Evolutionary conservation across 2,888 invertebrate species (phyloP), one percentile per base, ranked within the genome.

Genomic region (Pammene aurita): DNA sequence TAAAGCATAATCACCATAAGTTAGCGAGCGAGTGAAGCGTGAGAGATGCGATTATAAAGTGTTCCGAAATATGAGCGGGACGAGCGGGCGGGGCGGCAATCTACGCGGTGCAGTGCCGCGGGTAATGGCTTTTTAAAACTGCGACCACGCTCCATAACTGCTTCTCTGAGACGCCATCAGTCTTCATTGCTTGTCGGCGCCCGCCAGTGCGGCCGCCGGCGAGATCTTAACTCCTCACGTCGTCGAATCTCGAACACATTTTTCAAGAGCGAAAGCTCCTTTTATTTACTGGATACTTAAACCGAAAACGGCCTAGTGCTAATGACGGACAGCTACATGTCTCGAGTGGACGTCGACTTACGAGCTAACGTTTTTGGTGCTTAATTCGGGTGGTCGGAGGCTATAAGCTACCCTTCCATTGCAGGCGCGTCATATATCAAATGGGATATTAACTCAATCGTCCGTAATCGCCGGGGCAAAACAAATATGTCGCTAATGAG

Each of bases 101-200:
- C 90, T 90, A 85, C 85, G 88, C 85, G 88, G 85, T 90, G 90
- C 91, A 90, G 80, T 85, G 89, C 89, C 85, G 82, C 87, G 85
- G 85, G 89, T 92, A 92, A 92, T 92, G 90, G 92, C 90, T 90
- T 92, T 92, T 92, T 92, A 91, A 92, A 92, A 90, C 91, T 92
- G 89, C 93, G 93, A 92, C 91, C 90, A 89, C 89, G 93, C 90
- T 92, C 92, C 91, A 88, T 90, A 90, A 89, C 90, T 87, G 89
- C 90, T 92, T 89, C 83, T 83, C 86, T 87, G 88, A 89, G 89
- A 90, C 88, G 90, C 89, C 90, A 91, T 92, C 91, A 91, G 88
- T 92, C 92, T 91, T 90, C 92, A 93, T 93, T 93, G 93, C 90
- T 90, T 93, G 93, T 93, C 93, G 90, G 85, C 93, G 86, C 89